Evolutionary conservation across 2,888 invertebrate species (phyloP).

Genomic region (Elysia crispata): DNA sequence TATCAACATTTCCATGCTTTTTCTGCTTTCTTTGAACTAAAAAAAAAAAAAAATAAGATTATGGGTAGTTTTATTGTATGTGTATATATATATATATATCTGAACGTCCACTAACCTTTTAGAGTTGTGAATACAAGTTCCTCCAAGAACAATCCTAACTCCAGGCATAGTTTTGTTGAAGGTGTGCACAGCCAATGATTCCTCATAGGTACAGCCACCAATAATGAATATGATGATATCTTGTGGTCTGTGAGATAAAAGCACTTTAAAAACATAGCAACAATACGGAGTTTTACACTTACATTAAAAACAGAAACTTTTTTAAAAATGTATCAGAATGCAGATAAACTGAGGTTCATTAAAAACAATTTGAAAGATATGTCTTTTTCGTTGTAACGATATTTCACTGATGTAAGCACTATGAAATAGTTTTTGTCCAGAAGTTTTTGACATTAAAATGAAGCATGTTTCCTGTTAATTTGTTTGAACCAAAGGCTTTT

Average conservation of each 20-base stretch:
- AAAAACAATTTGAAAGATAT: no score
- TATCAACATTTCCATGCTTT: background rate
- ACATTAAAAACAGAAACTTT: no score
- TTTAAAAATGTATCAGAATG: no score
- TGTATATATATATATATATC: background rate
- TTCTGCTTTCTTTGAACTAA: background rate
- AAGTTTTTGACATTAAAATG: no score
- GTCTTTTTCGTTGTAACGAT: no score
- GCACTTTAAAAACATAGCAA: no score
- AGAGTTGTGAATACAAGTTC: conserved; percentile 91
- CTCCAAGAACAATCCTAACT: conserved; percentile 89
- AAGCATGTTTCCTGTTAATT: no score
- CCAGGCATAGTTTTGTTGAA: conserved; percentile 86
- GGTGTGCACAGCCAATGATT: conserved; percentile 88
- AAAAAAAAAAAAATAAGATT: background rate
- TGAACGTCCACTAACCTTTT: conserved; percentile 62
- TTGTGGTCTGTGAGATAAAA: conserved; percentile 83
- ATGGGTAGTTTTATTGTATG: background rate
- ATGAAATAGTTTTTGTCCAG: no score
- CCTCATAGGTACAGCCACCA: conserved; percentile 98
- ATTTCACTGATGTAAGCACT: no score
- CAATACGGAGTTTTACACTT: no score
- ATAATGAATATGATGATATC: conserved; percentile 97
- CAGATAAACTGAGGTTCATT: no score
- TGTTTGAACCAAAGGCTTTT: no score